Evolutionary conservation across 2,797 vertebrate genomes (phyloP).

Genomic region (Crax fasciolata): DNA sequence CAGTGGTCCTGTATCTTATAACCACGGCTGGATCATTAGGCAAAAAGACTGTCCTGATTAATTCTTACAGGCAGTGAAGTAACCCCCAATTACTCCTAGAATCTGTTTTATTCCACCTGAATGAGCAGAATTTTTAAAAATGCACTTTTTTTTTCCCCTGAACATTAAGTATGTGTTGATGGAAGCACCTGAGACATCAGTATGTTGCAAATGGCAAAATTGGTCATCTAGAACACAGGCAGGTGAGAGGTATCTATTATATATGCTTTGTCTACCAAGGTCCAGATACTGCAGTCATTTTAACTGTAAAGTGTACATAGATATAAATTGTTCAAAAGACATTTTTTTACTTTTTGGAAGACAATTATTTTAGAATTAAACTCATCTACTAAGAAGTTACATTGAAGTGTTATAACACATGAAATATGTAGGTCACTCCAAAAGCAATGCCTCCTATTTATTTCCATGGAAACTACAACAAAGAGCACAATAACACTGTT

Average conservation of each 20-base stretch:
- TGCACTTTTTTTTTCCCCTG: slow-evolving; percentile 8
- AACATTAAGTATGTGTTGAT: slow-evolving; percentile 69
- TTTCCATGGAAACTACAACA: no score
- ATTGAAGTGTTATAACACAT: background rate
- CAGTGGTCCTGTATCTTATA: slow-evolving; percentile 48
- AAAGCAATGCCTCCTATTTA: background rate
- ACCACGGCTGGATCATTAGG: slow-evolving; percentile 54
- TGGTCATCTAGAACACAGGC: slow-evolving; percentile 45
- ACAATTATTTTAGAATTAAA: background rate
- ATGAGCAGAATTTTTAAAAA: slow-evolving; percentile 9
- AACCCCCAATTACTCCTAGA: slow-evolving; percentile 62
- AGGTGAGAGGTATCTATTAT: background rate
- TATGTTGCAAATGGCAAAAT: slow-evolving; percentile 27
- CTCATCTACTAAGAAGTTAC: background rate
- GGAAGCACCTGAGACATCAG: slow-evolving; percentile 41
- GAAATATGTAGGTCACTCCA: background rate
- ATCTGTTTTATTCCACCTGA: slow-evolving; percentile 64
- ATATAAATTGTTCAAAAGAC: background rate
- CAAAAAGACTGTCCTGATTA: slow-evolving; percentile 65
- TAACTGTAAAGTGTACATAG: background rate
- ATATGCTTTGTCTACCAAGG: background rate
- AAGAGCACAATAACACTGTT: background rate
- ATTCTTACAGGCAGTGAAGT: slow-evolving; percentile 63
- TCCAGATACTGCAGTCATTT: background rate
- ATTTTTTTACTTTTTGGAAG: background rate